Evolutionary conservation across 2,113 vertebrate species (phyloP).

Genomic region (Bos indicus): DNA sequence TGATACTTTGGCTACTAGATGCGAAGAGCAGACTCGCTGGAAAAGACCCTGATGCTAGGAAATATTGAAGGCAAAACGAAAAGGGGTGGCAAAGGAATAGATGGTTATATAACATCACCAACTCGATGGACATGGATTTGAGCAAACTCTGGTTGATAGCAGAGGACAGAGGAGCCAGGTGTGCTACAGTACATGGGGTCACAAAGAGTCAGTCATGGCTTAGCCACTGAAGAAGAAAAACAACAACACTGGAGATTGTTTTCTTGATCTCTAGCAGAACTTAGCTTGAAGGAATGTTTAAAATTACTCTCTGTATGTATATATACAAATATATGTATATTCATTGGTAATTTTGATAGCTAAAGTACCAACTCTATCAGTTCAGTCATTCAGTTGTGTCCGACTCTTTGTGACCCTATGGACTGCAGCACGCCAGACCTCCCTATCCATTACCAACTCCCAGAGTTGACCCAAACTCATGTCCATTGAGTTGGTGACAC

Average conservation of each 20-base stretch:
- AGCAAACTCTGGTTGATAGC: neutral
- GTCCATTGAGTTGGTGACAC: neutral
- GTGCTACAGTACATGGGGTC: neutral
- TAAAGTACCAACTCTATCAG: neutral
- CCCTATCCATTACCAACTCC: neutral
- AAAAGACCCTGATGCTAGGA: neutral
- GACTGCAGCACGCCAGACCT: accelerated
- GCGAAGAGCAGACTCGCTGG: neutral
- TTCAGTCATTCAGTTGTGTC: neutral
- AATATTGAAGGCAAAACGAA: neutral
- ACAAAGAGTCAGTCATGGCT: neutral
- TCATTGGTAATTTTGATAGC: neutral
- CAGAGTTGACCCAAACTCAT: neutral
- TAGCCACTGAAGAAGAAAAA: neutral
- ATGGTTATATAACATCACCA: neutral
- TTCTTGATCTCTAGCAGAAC: neutral
- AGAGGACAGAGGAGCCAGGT: neutral
- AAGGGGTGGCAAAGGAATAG: neutral
- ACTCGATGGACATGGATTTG: neutral
- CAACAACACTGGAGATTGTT: neutral
- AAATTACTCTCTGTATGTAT: neutral
- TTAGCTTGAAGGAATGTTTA: neutral
- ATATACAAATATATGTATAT: neutral
- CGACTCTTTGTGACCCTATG: accelerated
- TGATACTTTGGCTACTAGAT: neutral